These are phyloP conservation scores for Channallabes apus DNA, from an alignment of 2,797 vertebrate genomes.

Conservation along the genomic window DNA sequence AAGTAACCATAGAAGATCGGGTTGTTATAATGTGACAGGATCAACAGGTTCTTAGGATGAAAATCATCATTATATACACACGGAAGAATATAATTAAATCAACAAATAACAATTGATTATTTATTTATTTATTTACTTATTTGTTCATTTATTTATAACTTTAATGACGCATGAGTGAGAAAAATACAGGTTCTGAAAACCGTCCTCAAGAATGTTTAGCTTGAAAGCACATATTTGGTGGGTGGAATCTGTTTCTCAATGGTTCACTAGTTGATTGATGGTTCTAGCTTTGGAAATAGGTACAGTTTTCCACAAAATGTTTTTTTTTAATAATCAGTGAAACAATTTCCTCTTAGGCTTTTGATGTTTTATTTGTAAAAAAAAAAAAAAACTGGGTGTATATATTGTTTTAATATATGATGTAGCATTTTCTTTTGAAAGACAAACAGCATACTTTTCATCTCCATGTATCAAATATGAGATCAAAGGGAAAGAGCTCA, in stretches of 20 bases:
- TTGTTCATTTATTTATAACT: neutral
- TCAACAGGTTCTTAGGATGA: neutral
- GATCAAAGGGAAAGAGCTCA: slow-evolving; percentile 16
- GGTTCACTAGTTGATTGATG: neutral
- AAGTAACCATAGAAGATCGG: neutral
- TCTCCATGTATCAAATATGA: neutral
- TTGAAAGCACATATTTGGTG: neutral
- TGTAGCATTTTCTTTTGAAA: neutral
- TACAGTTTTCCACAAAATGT: neutral
- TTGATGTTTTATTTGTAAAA: neutral
- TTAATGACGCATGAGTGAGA: neutral
- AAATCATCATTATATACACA: neutral
- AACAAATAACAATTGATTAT: neutral
- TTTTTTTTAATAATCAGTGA: neutral
- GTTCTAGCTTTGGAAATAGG: neutral
- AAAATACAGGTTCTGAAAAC: neutral
- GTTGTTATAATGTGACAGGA: neutral
- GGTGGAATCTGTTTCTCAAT: neutral
- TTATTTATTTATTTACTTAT: neutral
- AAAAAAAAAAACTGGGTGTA: neutral
- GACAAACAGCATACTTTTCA: neutral
- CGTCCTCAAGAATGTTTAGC: neutral
- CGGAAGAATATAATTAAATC: neutral
- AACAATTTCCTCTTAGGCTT: neutral
- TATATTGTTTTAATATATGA: no score